Evolutionary conservation across 2,888 invertebrate species (phyloP), one percentile per base, ranked within the genome.

Genomic region (Gasteruption jaculator): DNA sequence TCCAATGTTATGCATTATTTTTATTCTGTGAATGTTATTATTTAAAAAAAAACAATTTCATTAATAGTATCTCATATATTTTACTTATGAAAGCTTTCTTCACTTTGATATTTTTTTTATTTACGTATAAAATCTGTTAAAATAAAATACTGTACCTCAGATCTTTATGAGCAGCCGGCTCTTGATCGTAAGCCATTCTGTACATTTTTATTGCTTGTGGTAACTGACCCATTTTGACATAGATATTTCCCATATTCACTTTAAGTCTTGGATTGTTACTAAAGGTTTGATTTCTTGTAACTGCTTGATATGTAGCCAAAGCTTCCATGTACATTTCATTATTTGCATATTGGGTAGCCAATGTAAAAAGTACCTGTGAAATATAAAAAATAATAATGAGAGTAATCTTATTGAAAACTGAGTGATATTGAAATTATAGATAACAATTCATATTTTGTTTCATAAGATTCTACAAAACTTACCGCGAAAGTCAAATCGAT

Each of bases 191-290:
- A 1, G 97, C 96, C 97, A 97, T 99, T 56, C 96, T 81, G 67
- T 95, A 99, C 77, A 94, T 85, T 75, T 99, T 99, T 43, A 99
- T 83, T 0, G 97, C 96, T 74, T 95, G 92, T 10, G 88, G 85
- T 63, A 88, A 92, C 60, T 91, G 83, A 52, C 91, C 92, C 79
- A 94, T 89, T 73, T 89, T 90, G 61, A 91, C 91, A 71, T 94
- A 92, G 59, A 99, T 93, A 66, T 97, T 97, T 2, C 96, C 97
- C 87, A 99, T 96, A 70, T 99, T 99, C 1, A 97, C 85, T 76
- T 94, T 93, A 6, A 96, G 74, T 47, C 94, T 81, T 60, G 93
- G 90, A 25, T 93, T 91, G 67, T 95, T 94, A 32, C 85, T 86
- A 68, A 96, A 95, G 76, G 92, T 83, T 68, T 91, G 86, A 67